phyloP scores from a whole-genome alignment of 1,140 invertebrate genomes.

The Drosophila santomea region DNA sequence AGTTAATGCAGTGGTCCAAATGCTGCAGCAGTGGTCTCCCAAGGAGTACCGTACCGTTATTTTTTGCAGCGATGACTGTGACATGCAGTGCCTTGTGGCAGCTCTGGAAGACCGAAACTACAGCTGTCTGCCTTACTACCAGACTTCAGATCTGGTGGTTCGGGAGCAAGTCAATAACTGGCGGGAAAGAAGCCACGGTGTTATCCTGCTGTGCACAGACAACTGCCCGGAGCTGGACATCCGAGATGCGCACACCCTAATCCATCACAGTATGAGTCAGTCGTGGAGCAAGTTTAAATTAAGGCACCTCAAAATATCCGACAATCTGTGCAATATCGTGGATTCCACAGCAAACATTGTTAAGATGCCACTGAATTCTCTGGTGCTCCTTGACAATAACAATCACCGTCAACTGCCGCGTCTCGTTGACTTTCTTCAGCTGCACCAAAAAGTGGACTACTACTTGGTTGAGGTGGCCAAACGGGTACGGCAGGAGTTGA shows the following conservation, averaged over 20 bases:
- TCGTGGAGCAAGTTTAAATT: constrained; percentile 58
- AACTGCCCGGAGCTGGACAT: constrained; percentile 58
- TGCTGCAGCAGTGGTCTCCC: constrained; percentile 42
- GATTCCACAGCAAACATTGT: rapidly evolving
- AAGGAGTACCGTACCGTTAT: constrained; percentile 37
- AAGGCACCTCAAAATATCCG: constrained; percentile 32
- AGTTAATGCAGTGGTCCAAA: constrained; percentile 2
- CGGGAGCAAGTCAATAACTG: constrained; percentile 30
- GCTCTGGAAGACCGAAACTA: constrained; percentile 7
- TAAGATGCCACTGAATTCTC: constrained; percentile 8
- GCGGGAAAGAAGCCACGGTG: constrained; percentile 7
- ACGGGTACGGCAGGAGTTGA: constrained; percentile 23
- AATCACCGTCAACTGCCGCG: constrained; percentile 56
- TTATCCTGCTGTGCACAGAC: constrained; percentile 52
- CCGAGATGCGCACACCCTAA: constrained; percentile 46
- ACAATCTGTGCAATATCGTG: constrained; percentile 35
- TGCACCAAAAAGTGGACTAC: constrained; percentile 42
- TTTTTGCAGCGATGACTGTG: constrained; percentile 35
- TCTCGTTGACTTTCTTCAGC: constrained; percentile 50
- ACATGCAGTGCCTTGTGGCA: constrained; percentile 21
- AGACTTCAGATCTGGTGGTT: constrained; percentile 23
- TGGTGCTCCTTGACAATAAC: constrained; percentile 48
- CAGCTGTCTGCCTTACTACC: constrained; percentile 53
- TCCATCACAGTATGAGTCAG: constrained; percentile 50
- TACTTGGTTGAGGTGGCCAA: constrained; percentile 19